phyloP scores from a whole-genome alignment of 2,113 vertebrate genomes.

The Dicerorhinus sumatrensis region DNA sequence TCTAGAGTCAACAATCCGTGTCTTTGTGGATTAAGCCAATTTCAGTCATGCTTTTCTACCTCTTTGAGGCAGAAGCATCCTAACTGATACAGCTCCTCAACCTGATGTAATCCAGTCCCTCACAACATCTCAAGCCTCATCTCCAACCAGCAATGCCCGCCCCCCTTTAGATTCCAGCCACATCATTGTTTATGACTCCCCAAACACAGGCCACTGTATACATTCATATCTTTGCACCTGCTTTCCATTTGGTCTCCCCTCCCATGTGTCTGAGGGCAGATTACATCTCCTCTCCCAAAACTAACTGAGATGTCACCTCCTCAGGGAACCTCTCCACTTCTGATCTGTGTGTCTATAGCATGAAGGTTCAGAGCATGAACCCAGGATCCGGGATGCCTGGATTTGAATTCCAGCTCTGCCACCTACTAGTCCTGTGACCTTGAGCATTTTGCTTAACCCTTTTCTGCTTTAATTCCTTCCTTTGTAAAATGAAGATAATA shows the following conservation, averaged over 20 bases:
- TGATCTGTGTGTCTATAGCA: not conserved
- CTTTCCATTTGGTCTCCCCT: not conserved
- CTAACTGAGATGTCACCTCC: not conserved
- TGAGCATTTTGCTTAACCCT: not conserved
- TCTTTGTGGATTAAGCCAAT: not conserved
- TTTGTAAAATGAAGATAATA: not conserved
- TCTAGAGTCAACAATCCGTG: not conserved
- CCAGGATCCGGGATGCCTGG: not conserved
- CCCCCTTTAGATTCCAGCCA: not conserved
- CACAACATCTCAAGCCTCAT: not conserved
- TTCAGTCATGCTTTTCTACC: not conserved
- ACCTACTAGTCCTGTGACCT: not conserved
- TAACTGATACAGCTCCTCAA: not conserved
- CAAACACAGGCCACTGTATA: not conserved
- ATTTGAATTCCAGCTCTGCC: not conserved
- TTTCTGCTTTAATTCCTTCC: not conserved
- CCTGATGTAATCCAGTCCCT: too few relatives aligned
- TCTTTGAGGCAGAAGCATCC: not conserved
- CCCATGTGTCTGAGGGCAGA: too few relatives aligned
- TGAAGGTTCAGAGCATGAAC: not conserved
- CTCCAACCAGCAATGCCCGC: rapidly evolving
- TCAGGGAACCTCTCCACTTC: not conserved
- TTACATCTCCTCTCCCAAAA: not conserved
- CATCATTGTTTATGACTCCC: not conserved
- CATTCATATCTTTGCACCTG: not conserved